These are phyloP conservation scores for Hecatera dysodea DNA, from an alignment of 2,888 invertebrate genomes.

Conservation along the genomic window DNA sequence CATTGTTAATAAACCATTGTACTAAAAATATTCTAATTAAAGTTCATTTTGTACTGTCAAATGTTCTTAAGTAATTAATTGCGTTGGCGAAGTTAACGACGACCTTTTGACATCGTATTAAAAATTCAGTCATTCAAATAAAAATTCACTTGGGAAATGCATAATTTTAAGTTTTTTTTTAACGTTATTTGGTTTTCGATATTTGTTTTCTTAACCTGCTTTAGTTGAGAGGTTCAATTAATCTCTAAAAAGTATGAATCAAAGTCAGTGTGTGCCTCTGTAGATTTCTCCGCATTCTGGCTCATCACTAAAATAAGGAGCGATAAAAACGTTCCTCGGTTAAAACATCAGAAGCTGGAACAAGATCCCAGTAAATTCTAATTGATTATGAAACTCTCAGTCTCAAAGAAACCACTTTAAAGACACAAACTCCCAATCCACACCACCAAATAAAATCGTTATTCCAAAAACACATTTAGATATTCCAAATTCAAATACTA, in stretches of 20 bases:
- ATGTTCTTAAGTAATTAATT: conserved; percentile 63
- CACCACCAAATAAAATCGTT: not conserved
- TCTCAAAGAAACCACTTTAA: not conserved
- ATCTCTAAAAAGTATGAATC: too few species aligned
- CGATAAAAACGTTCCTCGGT: too few species aligned
- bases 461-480: conserved; percentile 20
- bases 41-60: conserved; percentile 60
- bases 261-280: too few species aligned
- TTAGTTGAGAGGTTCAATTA: too few species aligned
- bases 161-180: conserved; percentile 17
- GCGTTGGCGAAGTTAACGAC: conserved; percentile 55
- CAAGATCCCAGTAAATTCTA: too few species aligned
- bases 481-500: conserved; percentile 37
- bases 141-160: conserved; percentile 38
- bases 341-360: too few species aligned
- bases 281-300: too few species aligned
- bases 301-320: too few species aligned
- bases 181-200: not conserved
- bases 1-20: conserved; percentile 52
- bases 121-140: conserved; percentile 59
- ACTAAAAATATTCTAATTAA: conserved; percentile 60
- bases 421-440: not conserved
- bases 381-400: not conserved
- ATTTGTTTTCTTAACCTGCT: not conserved
- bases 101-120: conserved; percentile 55